A percentile compares a stretch with the other conserved stretches of the same genome.
Conservation (phyloP, 2,113 vertebrate species). For the Centropus bengalensis region DNA sequence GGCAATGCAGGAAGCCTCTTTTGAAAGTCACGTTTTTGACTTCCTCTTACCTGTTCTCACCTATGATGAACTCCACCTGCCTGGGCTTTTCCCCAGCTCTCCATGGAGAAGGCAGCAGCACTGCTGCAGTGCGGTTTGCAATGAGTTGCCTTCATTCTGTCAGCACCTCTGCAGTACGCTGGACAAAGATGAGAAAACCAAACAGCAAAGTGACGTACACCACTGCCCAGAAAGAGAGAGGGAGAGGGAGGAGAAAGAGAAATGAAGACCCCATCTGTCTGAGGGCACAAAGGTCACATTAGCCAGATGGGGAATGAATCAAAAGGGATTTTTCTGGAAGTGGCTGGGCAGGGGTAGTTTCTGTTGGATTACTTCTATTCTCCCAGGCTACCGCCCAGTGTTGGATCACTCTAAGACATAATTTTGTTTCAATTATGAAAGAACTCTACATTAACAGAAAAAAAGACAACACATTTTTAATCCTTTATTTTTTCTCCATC, state of each 20-base stretch:
- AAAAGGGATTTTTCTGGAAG: neutral
- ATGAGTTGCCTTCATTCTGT: neutral
- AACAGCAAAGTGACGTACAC: neutral
- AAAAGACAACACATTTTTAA: neutral
- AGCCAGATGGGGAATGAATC: neutral
- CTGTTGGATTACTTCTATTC: neutral
- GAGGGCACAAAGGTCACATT: neutral
- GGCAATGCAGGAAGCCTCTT: neutral
- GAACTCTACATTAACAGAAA: neutral
- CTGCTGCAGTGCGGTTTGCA: accelerated
- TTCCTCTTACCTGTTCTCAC: neutral
- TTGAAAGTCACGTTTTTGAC: neutral
- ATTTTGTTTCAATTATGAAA: neutral
- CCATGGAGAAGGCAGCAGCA: neutral
- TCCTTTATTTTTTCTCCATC: neutral
- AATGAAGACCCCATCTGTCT: neutral
- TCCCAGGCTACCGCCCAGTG: neutral
- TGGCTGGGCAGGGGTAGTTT: neutral
- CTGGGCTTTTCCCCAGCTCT: neutral
- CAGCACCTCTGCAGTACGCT: neutral
- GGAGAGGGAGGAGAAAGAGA: neutral
- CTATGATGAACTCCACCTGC: neutral
- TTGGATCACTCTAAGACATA: neutral
- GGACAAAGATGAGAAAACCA: neutral
- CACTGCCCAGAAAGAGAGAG: neutral